Evolutionary conservation across 1,140 invertebrate species (phyloP).

Genomic region (Brachionus paranguensis): DNA sequence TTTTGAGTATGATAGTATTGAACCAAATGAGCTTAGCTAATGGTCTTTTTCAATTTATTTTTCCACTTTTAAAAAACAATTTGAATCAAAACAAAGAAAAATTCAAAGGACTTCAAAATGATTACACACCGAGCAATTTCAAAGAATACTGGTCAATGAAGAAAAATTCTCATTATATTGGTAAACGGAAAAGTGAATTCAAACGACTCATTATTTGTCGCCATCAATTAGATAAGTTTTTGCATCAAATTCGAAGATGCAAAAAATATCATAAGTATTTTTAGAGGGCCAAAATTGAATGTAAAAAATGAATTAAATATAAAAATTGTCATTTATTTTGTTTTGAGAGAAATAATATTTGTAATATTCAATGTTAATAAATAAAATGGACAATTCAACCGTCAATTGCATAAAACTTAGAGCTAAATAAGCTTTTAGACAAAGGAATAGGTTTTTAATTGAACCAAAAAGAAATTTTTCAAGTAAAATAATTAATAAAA

Average conservation of each 20-base stretch:
- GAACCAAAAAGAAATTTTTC: too few relatives aligned
- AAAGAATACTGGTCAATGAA: background rate
- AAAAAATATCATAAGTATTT: background rate
- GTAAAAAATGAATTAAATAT: too few relatives aligned
- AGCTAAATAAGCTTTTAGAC: too few relatives aligned
- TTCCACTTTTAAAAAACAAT: background rate
- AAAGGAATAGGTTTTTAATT: too few relatives aligned
- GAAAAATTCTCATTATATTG: constrained; percentile 22
- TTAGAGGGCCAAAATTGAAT: background rate
- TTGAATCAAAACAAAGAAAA: background rate
- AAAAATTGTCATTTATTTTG: too few relatives aligned
- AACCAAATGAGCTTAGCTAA: background rate
- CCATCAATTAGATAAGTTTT: background rate
- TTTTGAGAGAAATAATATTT: too few relatives aligned
- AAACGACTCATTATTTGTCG: background rate
- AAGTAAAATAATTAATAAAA: too few relatives aligned
- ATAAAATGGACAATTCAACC: too few relatives aligned
- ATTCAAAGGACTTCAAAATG: background rate
- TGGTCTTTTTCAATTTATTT: background rate
- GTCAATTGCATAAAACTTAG: too few relatives aligned
- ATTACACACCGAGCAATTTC: background rate
- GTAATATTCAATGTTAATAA: too few relatives aligned
- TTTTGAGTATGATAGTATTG: background rate
- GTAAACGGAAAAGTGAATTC: background rate
- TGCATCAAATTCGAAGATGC: background rate